These are phyloP conservation scores for Zonitis immaculata DNA, from an alignment of 2,888 invertebrate species.

Conservation along the genomic window DNA sequence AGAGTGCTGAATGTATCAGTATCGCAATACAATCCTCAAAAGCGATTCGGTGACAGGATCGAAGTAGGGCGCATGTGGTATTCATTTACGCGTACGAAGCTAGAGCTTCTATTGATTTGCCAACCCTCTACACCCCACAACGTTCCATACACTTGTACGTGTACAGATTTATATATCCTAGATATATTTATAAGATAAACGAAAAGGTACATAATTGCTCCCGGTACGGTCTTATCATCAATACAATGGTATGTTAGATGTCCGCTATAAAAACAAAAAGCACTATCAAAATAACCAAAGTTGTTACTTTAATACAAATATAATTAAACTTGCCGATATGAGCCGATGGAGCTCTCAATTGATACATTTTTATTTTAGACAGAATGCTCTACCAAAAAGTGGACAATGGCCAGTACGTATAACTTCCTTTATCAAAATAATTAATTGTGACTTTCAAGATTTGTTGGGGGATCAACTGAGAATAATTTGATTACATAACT, in stretches of 20 bases:
- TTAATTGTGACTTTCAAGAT: too few relatives aligned
- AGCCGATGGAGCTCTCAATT: too few relatives aligned
- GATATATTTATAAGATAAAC: constrained; percentile 28
- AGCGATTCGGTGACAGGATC: constrained; percentile 32
- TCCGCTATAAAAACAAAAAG: constrained; percentile 13
- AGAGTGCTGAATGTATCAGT: constrained; percentile 28
- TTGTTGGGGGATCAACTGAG: too few relatives aligned
- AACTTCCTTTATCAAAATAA: too few relatives aligned
- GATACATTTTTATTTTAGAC: too few relatives aligned
- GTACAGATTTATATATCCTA: constrained; percentile 31
- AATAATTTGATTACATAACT: too few relatives aligned
- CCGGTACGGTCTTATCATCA: constrained; percentile 20
- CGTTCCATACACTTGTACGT: constrained; percentile 28
- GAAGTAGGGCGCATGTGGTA: constrained; percentile 41
- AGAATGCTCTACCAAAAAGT: too few relatives aligned
- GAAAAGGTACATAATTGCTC: constrained; percentile 25
- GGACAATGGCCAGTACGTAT: too few relatives aligned
- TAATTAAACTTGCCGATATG: constrained; percentile 13
- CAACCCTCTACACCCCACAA: constrained; percentile 29
- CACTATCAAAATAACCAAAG: constrained; percentile 18
- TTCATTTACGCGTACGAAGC: constrained; percentile 41
- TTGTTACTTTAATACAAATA: constrained; percentile 16
- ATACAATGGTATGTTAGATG: constrained; percentile 8
- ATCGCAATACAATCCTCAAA: constrained; percentile 31
- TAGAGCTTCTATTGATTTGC: constrained; percentile 38